A percentile compares a stretch with the other conserved stretches of the same genome.
Evolutionary conservation across 1,140 invertebrate species (phyloP).

Genomic region (Drosophila varians): DNA sequence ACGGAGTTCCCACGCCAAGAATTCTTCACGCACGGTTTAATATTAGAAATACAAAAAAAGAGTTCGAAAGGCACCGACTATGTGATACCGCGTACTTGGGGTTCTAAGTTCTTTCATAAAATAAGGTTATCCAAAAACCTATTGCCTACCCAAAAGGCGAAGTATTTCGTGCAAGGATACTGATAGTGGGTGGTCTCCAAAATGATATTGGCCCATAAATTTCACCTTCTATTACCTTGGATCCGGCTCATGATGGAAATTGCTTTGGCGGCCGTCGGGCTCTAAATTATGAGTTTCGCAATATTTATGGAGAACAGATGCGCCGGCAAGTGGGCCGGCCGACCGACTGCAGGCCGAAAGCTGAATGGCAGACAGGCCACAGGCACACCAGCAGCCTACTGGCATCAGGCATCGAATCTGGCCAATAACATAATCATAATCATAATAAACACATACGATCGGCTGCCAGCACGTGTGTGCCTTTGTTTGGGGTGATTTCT

Average conservation of each 20-base stretch:
- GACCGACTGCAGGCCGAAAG: constrained; percentile 23
- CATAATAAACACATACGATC: constrained; percentile 75
- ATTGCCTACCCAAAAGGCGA: neutral
- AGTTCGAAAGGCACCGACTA: neutral
- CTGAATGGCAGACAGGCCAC: constrained; percentile 8
- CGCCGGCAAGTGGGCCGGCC: constrained; percentile 28
- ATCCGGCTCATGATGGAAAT: constrained; percentile 28
- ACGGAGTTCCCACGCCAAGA: constrained; percentile 63
- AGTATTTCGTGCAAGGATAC: neutral
- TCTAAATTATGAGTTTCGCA: constrained; percentile 45
- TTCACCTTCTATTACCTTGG: neutral
- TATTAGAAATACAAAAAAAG: neutral
- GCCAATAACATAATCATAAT: constrained; percentile 57
- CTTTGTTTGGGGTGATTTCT: constrained; percentile 60
- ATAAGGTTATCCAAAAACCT: too few relatives aligned
- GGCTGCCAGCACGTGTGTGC: constrained; percentile 61
- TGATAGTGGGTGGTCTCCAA: neutral
- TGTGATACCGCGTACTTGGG: neutral
- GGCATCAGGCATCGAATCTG: constrained; percentile 16
- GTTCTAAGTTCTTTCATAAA: too few relatives aligned
- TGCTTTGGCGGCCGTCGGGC: constrained; percentile 44
- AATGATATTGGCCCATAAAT: neutral
- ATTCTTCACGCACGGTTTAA: constrained; percentile 65
- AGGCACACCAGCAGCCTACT: constrained; percentile 2
- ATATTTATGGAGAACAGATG: constrained; percentile 71